Base-by-base conservation (phyloP, 2,113 vertebrate species). In the Apodemus sylvaticus region DNA sequence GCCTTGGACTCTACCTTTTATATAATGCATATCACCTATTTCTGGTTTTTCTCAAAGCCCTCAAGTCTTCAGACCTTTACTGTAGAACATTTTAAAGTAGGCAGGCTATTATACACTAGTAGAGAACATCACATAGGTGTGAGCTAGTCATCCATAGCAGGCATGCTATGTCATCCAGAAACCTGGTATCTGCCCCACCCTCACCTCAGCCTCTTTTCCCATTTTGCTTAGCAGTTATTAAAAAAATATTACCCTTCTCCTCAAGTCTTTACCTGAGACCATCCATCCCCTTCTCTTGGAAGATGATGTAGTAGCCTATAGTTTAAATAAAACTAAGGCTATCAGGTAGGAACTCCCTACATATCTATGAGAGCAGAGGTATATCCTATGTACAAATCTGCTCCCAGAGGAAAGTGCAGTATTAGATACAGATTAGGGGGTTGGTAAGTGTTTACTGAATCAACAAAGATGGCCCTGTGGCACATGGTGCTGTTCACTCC, bases 141-240 rank as follows among this genome's bases (percentile, higher is more conserved):
- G 62, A 86, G 42, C 42, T 51, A 68, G 62, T 26, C 11, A 36
- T 1, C 17, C 31, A 36, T 11, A 68, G 16, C 29, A 55, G 77
- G 31, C 36, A 60, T 20, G 26, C 26, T 64, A 4, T 82, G 11
- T 39, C 36, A 68, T 36, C 42, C 51, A 42, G 16, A 66, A 51
- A 29, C 45, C 83, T 22, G 3, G 4, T 31, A 34, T 66, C 42
- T 29, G 12, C 12, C 31, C 29, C 5, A 34, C 11, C 10, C 64
- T 31, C 64, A 66, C 39, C 39, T 95, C 11, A 76, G 45, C 48
- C 45, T 55, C 68, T 42, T 51, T 93, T 71, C 42, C 34, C 74
- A 68, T 87, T 83, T 95, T 85, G 10, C 24, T 96, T 64, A 78
- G 62, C 87, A 68, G 62, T 83, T 39, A 70, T 92, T 87, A 76